Base-by-base conservation (phyloP, 1,140 invertebrate genomes). In the Drosophila chauvacae region DNA sequence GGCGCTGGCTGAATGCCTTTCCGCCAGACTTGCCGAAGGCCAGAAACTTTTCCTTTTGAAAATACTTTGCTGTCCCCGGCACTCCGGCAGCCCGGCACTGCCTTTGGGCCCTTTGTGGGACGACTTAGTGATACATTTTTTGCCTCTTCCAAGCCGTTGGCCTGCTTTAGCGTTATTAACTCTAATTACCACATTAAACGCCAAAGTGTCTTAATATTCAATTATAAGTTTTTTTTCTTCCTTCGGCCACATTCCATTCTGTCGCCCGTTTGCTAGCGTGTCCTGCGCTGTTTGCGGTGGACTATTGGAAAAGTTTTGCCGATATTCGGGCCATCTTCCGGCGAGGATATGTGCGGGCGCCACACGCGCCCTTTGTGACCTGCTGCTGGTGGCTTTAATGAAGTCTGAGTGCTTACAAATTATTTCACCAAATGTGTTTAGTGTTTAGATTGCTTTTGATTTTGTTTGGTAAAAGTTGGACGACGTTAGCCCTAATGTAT, bases 201-300 rank as follows among this genome's bases (percentile, higher is more conserved):
- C 45, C 80, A 90, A 88, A 87, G 84, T 87, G 85, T 87, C 85
- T 87, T 87, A 87, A 90, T 87, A 87, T 87, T 90, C 85, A 87
- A 87, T 87, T 87, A 87, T 72, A 87, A 87, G 76, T 87, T 87
- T 84, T 68, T 62, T 62, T 51, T 18, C 33, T 16, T 51, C 33
- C 33, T 14, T 30, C 33, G 11, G 18, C 48, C 62, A 59, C 26
- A 55, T 47, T 57, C 26, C 45, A 26, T 56, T 28, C 37, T 44
- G 41, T 74, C 26, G 51, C 18, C 23, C 26, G 56, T 33, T 71
- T 83, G 71, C 56, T 76, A 80, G 84, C 71, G 80, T 83, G 83
- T 79, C 71, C 62, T 74, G 18, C 13, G 35, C 65, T 53, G 26
- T 57, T 76, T 81, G 73, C 51, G 62, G 73, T 41, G 42, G 55